Base-by-base conservation (phyloP, 37 sponge, comb jelly and placozoan genomes). In the Bolinopsis microptera region DNA sequence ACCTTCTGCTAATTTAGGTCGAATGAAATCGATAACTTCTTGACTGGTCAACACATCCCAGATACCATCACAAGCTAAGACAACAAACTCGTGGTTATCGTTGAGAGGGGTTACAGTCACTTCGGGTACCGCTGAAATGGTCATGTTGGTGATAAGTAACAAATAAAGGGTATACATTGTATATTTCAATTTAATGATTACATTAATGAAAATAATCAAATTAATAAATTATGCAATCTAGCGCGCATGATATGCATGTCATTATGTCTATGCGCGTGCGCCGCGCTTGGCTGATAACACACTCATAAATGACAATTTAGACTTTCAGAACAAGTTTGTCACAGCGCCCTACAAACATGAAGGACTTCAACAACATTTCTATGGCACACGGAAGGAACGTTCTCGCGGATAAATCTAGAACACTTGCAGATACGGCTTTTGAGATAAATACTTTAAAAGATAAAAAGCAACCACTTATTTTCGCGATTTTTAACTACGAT, bases 11-110 rank as follows among this genome's bases (percentile, higher is more conserved):
- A 98, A 94, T 35, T 95, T 94, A 38, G 68, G 92, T 41, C 98
- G 38, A 0, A 98, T 95, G 93, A 96, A 98, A 8, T 96, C 96
- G 0, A 96, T 74, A 68, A 96, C 98, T 69, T 98, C 97, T 16
- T 94, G 82, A 76, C 95, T 98, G 0, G 94, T 94, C 95, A 98
- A 76, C 27, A 96, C 96, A 77, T 98, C 98, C 98, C 98, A 98
- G 30, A 98, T 96, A 95, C 98, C 98, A 92, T 98, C 98, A 96
- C 97, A 98, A 24, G 97, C 98, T 0, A 98, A 92, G 25, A 98
- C 95, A 13, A 96, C 74, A 93, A 98, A 98, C 93, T 98, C 98
- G 39, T 94, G 92, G 32, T 96, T 94, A 36, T 93, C 77, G 27
- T 94, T 95, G 8, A 98, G 27, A 30, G 94, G 94, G 0, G 61